Conservation (phyloP, 1,140 invertebrate genomes). For the Saccostrea glomerata region DNA sequence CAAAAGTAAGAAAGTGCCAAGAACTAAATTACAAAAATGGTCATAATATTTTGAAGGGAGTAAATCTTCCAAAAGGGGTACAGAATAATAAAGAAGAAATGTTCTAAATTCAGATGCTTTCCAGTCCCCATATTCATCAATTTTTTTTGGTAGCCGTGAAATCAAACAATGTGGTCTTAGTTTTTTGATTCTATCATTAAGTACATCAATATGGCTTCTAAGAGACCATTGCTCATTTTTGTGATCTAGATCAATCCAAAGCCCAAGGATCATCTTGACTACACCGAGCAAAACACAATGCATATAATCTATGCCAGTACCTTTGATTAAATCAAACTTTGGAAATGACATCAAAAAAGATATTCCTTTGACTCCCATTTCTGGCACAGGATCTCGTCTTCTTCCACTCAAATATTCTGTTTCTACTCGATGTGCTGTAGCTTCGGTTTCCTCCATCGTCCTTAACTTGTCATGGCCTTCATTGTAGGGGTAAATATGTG, state of each 20-base stretch:
- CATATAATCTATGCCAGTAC: constrained; percentile 36
- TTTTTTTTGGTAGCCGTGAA: constrained; percentile 32
- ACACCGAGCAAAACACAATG: constrained; percentile 34
- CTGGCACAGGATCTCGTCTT: constrained; percentile 23
- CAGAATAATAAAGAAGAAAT: constrained; percentile 48
- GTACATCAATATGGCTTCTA: constrained; percentile 3
- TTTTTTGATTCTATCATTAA: constrained; percentile 35
- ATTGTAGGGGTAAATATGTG: constrained; percentile 32
- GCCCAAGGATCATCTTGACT: constrained; percentile 31
- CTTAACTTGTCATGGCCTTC: constrained; percentile 22
- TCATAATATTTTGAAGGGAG: constrained; percentile 34
- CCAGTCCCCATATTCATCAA: constrained; percentile 39
- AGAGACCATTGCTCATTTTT: constrained; percentile 43
- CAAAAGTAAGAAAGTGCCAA: constrained; percentile 27
- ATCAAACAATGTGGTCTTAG: constrained; percentile 20
- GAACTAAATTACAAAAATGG: constrained; percentile 35
- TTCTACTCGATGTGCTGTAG: background rate
- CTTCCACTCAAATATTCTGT: background rate
- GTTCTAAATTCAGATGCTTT: constrained; percentile 47
- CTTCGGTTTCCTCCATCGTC: background rate
- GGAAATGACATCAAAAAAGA: constrained; percentile 18
- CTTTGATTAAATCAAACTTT: constrained; percentile 32
- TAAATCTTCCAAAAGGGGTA: constrained; percentile 26
- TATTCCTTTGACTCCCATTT: constrained; percentile 43
- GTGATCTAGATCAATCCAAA: constrained; percentile 39